Evolutionary conservation across 2,113 vertebrate genomes (phyloP), one percentile per base, ranked within the genome.

Genomic region (Excalfactoria chinensis): DNA sequence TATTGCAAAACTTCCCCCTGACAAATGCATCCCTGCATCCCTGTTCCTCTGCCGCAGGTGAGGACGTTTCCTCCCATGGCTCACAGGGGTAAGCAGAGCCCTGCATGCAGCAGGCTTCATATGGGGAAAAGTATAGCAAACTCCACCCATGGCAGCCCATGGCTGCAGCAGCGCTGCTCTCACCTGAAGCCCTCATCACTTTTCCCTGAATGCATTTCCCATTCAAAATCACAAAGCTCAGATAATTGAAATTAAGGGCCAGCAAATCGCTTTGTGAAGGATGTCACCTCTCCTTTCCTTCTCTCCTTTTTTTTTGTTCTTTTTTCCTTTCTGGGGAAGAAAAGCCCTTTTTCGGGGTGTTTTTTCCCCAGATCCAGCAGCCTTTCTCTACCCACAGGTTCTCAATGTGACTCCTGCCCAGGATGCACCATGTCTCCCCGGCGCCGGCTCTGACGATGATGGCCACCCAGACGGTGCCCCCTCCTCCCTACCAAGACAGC

Each of bases 361-460:
- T 28, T 67, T 59, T 5, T 15, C 21, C 49, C 9, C 46, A 73
- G 3, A 88, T 7, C 3, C 92, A 80, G n/a, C 5, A 16, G 40
- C 78, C 41, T 12, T 46, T 97, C 72, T 97, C 91, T 59, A 55
- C 86, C 84, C 41, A 1, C 97, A 98, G 99, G 97, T 98, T 98
- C 98, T 99, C 98, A 73, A 99, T 99, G 99, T 99, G 98, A 99
- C 97, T 98, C 98, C 98, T 97, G 97, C 99, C 98, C 99, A 99
- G 99, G 98, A 99, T 99, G 99, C 99, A 99, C 99, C 99, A 99
- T 99, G 99, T 98, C 98, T 99, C 99, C 98, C 98, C 99, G 95
- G 98, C 98, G 97, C 98, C 99, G 97, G 98, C 99, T 98, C 96
- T 99, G 98, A 99, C 98, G 79, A 99, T 99, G 99, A 99, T 99